Percentiles rank a stretch among this genome's conserved stretches.
phyloP scores from a whole-genome alignment of 23 tunicate genomes.

The Ciona savignyi region DNA sequence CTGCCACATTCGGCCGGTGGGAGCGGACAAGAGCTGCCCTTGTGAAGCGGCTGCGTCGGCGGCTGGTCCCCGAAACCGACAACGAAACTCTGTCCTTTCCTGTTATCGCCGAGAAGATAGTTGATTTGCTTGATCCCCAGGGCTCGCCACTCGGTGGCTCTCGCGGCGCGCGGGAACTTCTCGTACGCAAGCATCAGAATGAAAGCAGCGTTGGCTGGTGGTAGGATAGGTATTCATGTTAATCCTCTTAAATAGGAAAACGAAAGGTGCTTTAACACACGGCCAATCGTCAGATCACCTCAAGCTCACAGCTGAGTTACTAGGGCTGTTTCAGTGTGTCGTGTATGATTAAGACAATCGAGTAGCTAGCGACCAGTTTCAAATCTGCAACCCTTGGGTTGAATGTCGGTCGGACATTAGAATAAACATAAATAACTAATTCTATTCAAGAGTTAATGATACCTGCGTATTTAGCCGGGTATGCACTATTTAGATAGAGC shows the following conservation, averaged over 20 bases:
- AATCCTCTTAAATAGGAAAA: neutral
- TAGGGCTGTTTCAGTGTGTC: too few species aligned
- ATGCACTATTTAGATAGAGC: constrained; percentile 26
- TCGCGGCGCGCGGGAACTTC: constrained; percentile 35
- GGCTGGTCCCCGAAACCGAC: constrained; percentile 66
- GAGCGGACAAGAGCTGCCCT: constrained; percentile 80
- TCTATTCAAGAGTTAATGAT: neutral
- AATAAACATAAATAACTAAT: neutral
- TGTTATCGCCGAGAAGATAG: constrained; percentile 41
- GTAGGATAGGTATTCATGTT: constrained; percentile 14
- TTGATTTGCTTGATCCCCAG: constrained; percentile 56
- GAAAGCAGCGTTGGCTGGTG: constrained; percentile 79
- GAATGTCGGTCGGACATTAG: neutral
- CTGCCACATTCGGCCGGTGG: constrained; percentile 46
- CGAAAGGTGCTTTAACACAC: too few species aligned
- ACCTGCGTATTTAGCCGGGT: constrained; percentile 91
- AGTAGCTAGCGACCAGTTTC: too few species aligned
- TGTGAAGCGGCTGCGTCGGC: constrained; percentile 82
- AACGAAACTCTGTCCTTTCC: constrained; percentile 51
- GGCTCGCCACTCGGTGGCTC: constrained; percentile 35
- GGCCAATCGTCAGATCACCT: too few species aligned
- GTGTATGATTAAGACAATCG: too few species aligned
- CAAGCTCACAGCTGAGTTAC: too few species aligned
- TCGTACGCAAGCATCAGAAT: constrained; percentile 47
- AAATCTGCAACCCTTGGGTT: too few species aligned